Evolutionary conservation across 2,888 invertebrate species (phyloP), one percentile per base, ranked within the genome.

Genomic region (Eupithecia abbreviata): DNA sequence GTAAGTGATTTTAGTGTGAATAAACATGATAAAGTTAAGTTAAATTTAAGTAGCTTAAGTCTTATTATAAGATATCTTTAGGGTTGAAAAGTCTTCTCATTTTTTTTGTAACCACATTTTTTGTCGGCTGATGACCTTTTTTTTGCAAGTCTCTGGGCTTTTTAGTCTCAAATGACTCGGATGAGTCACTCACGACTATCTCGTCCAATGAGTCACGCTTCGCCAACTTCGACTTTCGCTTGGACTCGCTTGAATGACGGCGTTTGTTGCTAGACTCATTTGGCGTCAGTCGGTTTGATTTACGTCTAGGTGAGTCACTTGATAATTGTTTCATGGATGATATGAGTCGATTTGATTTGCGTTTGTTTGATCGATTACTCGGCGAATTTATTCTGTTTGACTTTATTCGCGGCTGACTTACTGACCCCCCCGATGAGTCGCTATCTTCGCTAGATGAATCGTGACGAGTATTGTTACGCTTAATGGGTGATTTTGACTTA

Each of bases 11-110:
- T 49, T 49, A 49, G 49, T 12, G 4, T 12, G 13, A 49, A 49
- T 51, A 15, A 51, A 13, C 51, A 51, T 51, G 7, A 51, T 51
- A 15, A 6, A 30, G 30, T 30, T 51, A 51, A 15, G 51, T n/a
- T 51, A n/a, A n/a, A n/a, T 67, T 66, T 43, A 12, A 15, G 9
- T 62, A 41, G n/a, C 67, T 30, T 10, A 41, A 62, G 62, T 30
- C 30, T 41, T 65, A 65, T 41, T 41, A 65, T 2, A 68, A 4
- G 7, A n/a, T 10, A 30, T 30, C 30, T 68, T 68, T 68, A 3
- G 68, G 47, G 9, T 68, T 68, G 12, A 18, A 68, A 43, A 68
- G 45, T 68, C 5, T 68, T 43, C 68, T 65, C 65, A 65, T 13
- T 41, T 42, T 65, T 13, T 41, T 5, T 13, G 41, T 65, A n/a